These are phyloP conservation scores for Temnothorax ravouxi DNA, from an alignment of 2,888 invertebrate species.

Conservation along the genomic window DNA sequence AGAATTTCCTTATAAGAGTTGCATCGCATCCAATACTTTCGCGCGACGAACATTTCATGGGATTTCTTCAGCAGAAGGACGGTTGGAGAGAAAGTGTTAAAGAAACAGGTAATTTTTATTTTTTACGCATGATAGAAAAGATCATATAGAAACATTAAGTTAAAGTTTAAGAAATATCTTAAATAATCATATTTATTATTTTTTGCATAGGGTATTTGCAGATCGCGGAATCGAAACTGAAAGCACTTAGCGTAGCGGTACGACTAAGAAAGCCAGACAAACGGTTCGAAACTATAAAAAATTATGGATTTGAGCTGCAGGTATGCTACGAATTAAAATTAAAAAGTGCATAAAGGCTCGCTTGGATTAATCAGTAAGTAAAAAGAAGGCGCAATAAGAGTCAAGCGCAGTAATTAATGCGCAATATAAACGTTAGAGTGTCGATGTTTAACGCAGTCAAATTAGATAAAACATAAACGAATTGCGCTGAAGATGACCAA, in stretches of 20 bases:
- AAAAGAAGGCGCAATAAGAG: too few species aligned
- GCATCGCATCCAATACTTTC: conserved; percentile 92
- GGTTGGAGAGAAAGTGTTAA: conserved; percentile 93
- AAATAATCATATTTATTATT: conserved; percentile 26
- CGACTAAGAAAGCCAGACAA: conserved; percentile 91
- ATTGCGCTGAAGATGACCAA: too few species aligned
- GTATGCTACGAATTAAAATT: conserved; percentile 82
- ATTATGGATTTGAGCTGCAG: conserved; percentile 92
- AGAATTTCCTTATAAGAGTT: conserved; percentile 92
- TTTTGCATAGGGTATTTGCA: conserved; percentile 89
- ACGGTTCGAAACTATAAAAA: conserved; percentile 91
- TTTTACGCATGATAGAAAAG: neutral
- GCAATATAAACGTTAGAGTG: too few species aligned
- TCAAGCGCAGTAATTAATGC: too few species aligned
- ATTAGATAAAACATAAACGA: too few species aligned
- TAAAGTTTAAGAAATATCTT: neutral
- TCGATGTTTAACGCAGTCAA: too few species aligned
- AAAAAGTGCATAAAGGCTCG: too few species aligned
- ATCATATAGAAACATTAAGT: neutral
- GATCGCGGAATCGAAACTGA: conserved; percentile 93
- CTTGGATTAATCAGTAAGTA: too few species aligned
- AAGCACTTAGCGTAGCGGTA: conserved; percentile 91
- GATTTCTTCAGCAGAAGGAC: conserved; percentile 92
- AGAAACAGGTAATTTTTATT: conserved; percentile 88
- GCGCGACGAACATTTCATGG: conserved; percentile 92